A percentile compares a stretch with the other conserved stretches of the same genome.
Conservation (phyloP, 2,888 invertebrate species). For the Aricia artaxerxes region DNA sequence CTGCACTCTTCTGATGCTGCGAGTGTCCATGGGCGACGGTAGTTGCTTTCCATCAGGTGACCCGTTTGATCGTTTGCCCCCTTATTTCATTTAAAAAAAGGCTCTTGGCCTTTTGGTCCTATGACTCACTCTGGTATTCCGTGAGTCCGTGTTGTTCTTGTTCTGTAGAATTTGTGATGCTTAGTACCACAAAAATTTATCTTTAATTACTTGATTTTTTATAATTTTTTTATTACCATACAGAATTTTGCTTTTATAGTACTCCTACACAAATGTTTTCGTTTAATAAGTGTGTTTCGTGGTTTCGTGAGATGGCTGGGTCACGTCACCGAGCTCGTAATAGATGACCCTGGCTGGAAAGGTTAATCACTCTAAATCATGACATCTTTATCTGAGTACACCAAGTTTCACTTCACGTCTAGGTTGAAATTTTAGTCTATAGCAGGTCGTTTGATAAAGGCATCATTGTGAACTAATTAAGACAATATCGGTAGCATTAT, state of each 20-base stretch:
- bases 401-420: neutral
- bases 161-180: too few relatives aligned
- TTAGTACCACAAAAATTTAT: neutral
- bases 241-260: slow-evolving; percentile 7
- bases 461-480: neutral
- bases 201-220: neutral
- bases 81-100: too few relatives aligned
- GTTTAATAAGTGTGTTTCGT: slow-evolving; percentile 1
- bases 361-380: slow-evolving; percentile 14
- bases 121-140: too few relatives aligned
- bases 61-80: too few relatives aligned
- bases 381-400: slow-evolving; percentile 9
- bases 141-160: too few relatives aligned
- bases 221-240: neutral
- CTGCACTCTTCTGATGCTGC: too few relatives aligned
- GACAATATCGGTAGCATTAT: neutral
- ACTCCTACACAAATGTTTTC: neutral
- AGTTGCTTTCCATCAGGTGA: too few relatives aligned
- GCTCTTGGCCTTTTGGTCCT: too few relatives aligned
- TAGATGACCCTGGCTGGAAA: slow-evolving; percentile 11
- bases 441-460: neutral
- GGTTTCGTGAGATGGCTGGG: slow-evolving; percentile 8
- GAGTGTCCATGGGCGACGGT: too few relatives aligned
- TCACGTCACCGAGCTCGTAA: neutral
- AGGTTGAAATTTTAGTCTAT: neutral